A percentile compares a stretch with the other conserved stretches of the same genome.
These are phyloP conservation scores for Alca torda DNA, from an alignment of 2,797 vertebrate genomes.

Conservation along the genomic window DNA sequence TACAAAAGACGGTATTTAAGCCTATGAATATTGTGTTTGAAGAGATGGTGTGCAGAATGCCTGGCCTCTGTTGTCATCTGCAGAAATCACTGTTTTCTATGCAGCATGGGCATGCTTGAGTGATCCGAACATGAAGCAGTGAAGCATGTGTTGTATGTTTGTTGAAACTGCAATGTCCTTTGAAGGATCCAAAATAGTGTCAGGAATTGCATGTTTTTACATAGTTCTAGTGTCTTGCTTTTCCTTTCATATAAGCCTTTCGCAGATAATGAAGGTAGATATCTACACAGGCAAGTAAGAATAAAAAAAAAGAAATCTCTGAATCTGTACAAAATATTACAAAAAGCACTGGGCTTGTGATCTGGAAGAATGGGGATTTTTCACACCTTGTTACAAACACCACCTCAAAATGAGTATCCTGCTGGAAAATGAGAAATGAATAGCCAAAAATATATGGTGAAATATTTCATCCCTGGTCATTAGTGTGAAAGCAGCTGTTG, in stretches of 20 bases:
- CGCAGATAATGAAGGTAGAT: background rate
- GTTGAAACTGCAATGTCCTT: background rate
- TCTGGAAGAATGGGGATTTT: background rate
- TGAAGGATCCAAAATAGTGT: background rate
- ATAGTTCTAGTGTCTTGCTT: background rate
- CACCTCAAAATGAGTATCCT: background rate
- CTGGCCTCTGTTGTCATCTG: background rate
- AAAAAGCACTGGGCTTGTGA: background rate
- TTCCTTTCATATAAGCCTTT: background rate
- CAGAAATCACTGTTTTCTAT: background rate
- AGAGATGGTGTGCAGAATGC: background rate
- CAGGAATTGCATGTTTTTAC: background rate
- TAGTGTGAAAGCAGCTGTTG: background rate
- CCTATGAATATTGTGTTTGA: background rate
- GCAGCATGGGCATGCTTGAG: background rate
- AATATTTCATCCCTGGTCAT: background rate
- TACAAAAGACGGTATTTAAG: background rate
- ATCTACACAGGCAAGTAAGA: background rate
- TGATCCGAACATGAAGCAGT: background rate
- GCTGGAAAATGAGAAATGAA: background rate
- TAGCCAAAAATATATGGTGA: background rate
- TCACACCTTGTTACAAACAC: background rate
- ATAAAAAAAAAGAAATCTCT: background rate
- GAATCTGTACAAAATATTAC: background rate
- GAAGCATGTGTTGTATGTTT: background rate